Evolutionary conservation across 2,797 vertebrate species (phyloP).

Genomic region (Nothura maculosa): DNA sequence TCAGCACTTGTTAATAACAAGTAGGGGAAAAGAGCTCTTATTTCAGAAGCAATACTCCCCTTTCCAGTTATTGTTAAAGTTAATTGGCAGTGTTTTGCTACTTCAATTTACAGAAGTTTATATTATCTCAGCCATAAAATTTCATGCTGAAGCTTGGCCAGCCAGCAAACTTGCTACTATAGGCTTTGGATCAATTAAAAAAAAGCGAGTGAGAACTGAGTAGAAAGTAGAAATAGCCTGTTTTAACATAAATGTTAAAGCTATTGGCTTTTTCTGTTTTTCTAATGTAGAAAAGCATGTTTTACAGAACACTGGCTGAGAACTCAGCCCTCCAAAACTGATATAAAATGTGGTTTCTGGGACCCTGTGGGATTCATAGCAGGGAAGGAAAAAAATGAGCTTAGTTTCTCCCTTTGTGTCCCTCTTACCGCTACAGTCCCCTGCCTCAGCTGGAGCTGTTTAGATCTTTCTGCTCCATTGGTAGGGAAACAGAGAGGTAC

Average conservation of each 20-base stretch:
- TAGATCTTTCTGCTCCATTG: neutral
- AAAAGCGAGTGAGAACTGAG: neutral
- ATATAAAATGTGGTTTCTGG: conserved; percentile 22
- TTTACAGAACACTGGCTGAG: neutral
- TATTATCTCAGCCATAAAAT: conserved; percentile 48
- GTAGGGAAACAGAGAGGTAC: neutral
- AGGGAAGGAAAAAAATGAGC: neutral
- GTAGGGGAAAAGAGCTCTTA: neutral
- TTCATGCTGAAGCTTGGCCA: neutral
- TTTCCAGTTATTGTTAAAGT: conserved; percentile 20
- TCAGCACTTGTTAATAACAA: conserved; percentile 8
- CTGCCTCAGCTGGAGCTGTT: neutral
- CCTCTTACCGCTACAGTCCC: neutral
- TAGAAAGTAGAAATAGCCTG: neutral
- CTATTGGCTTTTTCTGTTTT: conserved; percentile 9
- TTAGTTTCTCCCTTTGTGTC: conserved; percentile 4
- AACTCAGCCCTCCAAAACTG: conserved; percentile 20
- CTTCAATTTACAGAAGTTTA: conserved; percentile 24
- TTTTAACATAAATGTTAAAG: neutral
- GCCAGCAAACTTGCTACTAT: neutral
- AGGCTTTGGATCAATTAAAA: neutral
- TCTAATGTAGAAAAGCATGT: conserved; percentile 17
- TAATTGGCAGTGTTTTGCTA: conserved; percentile 32
- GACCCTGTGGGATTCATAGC: rapidly evolving
- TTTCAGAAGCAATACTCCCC: conserved; percentile 25